Evolutionary conservation across 2,888 invertebrate species (phyloP).

Genomic region (Idaea aversata): DNA sequence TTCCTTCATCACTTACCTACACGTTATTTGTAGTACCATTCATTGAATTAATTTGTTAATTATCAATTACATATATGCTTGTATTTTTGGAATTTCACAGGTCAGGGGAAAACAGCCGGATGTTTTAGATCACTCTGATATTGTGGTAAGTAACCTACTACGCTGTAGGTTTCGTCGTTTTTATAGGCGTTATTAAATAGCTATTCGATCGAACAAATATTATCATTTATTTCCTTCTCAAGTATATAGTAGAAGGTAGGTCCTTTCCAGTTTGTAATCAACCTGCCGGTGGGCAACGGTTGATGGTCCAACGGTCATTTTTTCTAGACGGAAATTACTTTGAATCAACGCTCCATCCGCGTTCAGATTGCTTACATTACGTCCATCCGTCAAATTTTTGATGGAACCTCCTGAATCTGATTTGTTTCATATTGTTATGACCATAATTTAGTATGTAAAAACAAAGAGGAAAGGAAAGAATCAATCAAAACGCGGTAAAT

Average conservation of each 20-base stretch:
- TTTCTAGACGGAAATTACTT: constrained; percentile 60
- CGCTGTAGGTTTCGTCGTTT: neutral
- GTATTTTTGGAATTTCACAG: neutral
- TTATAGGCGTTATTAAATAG: neutral
- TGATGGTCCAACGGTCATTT: constrained; percentile 50
- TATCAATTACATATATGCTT: neutral
- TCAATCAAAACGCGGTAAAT: neutral
- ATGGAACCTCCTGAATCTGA: constrained; percentile 10
- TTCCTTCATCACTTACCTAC: neutral
- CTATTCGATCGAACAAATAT: neutral
- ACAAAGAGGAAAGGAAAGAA: neutral
- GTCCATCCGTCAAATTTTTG: constrained; percentile 23
- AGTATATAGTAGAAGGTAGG: constrained; percentile 12
- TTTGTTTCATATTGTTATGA: neutral
- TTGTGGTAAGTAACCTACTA: neutral
- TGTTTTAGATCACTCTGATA: neutral
- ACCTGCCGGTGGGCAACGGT: constrained; percentile 35
- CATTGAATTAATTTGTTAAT: neutral
- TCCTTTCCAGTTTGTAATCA: constrained; percentile 22
- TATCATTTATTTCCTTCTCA: constrained; percentile 16
- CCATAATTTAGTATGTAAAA: neutral
- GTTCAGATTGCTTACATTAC: constrained; percentile 36
- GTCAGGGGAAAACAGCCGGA: neutral
- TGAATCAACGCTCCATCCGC: constrained; percentile 49
- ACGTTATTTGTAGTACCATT: too few relatives aligned